phyloP scores from a whole-genome alignment of 1,140 invertebrate species.

The Proctacanthus coquilletti region DNA sequence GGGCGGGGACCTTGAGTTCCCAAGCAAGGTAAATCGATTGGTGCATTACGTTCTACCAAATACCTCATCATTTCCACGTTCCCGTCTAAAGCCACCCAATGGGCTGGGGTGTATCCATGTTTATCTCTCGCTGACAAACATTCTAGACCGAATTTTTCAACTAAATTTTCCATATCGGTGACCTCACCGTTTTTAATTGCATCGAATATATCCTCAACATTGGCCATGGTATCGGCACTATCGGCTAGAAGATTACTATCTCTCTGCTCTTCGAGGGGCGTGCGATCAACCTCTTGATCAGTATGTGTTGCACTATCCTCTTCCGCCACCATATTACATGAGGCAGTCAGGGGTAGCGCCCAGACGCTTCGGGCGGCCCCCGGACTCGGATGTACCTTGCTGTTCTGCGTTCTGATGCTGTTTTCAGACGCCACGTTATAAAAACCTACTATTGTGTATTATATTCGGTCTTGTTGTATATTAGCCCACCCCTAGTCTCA shows the following conservation, averaged over 20 bases:
- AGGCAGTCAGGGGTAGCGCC: constrained; percentile 54
- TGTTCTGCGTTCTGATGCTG: constrained; percentile 28
- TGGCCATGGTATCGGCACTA: constrained; percentile 31
- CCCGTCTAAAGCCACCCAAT: constrained; percentile 81
- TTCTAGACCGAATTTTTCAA: constrained; percentile 57
- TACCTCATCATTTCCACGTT: constrained; percentile 70
- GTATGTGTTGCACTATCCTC: constrained; percentile 32
- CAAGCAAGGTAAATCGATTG: constrained; percentile 69
- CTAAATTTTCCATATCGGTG: constrained; percentile 55
- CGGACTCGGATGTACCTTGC: constrained; percentile 56
- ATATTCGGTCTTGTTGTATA: too few species aligned
- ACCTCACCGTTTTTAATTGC: constrained; percentile 41
- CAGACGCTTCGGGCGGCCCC: constrained; percentile 72
- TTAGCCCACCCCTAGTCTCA: too few species aligned
- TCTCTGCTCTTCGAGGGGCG: constrained; percentile 28
- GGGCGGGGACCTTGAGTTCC: constrained; percentile 77
- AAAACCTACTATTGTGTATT: too few species aligned
- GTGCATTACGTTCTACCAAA: constrained; percentile 64
- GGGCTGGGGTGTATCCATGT: constrained; percentile 81
- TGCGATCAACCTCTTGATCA: constrained; percentile 30
- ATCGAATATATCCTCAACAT: constrained; percentile 28
- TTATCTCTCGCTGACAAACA: constrained; percentile 62
- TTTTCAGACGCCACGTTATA: constrained; percentile 26
- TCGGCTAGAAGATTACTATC: constrained; percentile 17
- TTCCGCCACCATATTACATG: constrained; percentile 54